phyloP scores from a whole-genome alignment of 23 tunicate species.

The Ascidia mentula region DNA sequence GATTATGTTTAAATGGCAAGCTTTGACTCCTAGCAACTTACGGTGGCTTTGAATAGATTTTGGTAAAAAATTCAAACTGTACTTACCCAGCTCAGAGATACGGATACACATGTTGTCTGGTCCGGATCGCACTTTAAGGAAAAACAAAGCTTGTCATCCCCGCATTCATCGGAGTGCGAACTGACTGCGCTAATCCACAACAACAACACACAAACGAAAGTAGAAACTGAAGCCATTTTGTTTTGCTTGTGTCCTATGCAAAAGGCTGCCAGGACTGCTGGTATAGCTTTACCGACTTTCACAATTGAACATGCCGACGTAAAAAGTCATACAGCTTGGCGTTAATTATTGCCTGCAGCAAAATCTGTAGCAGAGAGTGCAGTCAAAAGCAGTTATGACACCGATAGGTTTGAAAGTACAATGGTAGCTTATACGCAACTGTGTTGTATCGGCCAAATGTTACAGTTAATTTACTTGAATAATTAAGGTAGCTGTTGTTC shows the following conservation, averaged over 20 bases:
- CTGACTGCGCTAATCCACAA: background rate
- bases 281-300: background rate
- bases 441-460: too few relatives aligned
- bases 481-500: too few relatives aligned
- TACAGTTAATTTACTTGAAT: too few relatives aligned
- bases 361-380: background rate
- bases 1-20: too few relatives aligned
- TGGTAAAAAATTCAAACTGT: background rate
- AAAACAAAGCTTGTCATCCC: background rate
- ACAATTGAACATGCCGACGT: background rate
- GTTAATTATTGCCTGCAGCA: background rate
- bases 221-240: background rate
- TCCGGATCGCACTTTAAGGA: background rate
- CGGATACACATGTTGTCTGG: background rate
- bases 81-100: constrained; percentile 11
- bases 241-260: background rate
- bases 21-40: too few relatives aligned
- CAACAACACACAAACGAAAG: background rate
- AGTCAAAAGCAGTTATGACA: too few relatives aligned
- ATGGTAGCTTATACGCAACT: too few relatives aligned
- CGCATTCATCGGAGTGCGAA: background rate
- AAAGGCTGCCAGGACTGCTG: background rate
- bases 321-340: background rate
- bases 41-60: too few relatives aligned
- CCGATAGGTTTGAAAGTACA: too few relatives aligned